Base-by-base conservation (phyloP, 2,888 invertebrate species). In the Sarcophaga subvicina region DNA sequence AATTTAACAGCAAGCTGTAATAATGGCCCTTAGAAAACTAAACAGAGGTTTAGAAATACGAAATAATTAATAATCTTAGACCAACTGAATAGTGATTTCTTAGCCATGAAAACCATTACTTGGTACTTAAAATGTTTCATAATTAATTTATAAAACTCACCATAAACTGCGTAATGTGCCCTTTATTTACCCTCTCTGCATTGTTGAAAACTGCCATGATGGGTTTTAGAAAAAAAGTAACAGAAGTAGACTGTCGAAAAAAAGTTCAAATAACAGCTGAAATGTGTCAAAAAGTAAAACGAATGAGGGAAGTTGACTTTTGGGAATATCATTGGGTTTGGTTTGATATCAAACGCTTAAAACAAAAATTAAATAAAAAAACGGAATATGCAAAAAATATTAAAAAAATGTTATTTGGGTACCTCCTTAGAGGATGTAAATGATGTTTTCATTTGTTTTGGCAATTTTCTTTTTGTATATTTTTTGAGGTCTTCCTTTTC, bases 211-310 rank as follows among this genome's bases (percentile, higher is more conserved):
- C 63, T 79, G 59, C 64, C 71, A 70, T 76, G 67, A 62, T 22
- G 73, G 27, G 54, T 59, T 70, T 78, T 85, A 66, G 69, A 25
- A 73, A 73, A 17, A 37, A 59, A 60, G 47, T 45, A 73, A 60
- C 60, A 77, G 27, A 20, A 64, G 62, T 79, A 75, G 47, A 70
- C 75, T 66, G 37, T 12, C 37, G 54, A 54, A 76, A 66, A 79
- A 87, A 87, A 79, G 72, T 76, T 84, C 79, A 79, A 79, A 87
- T 79, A 84, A 81, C 84, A 84, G 75, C 84, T 87, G 81, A 87
- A 87, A 84, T 84, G 84, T 87, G 87, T 87, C 87, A 87, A 84
- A 87, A 87, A 82, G 81, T 87, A 82, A 87, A 81, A 87, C 84
- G 71, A 84, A 87, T 84, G 63, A 20, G 37, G 75, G 76, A 76